phyloP scores from a whole-genome alignment of 2,113 vertebrate species.

The Lepus timidus region DNA sequence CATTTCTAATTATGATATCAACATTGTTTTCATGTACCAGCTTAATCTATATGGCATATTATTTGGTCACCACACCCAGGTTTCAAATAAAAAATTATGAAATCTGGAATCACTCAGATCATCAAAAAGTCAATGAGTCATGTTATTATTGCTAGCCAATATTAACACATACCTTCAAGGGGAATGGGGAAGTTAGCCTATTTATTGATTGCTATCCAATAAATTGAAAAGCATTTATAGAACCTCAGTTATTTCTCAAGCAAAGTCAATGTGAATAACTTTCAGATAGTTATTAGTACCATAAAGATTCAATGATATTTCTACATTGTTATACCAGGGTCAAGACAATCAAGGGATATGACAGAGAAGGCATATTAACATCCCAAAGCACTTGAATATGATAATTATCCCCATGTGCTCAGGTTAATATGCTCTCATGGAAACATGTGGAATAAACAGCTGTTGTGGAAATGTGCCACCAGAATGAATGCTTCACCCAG shows the following conservation, averaged over 20 bases:
- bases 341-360: not conserved
- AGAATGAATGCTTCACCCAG: slow-evolving; percentile 46
- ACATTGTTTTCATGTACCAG: not conserved
- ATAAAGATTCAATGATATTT: not conserved
- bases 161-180: not conserved
- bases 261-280: not conserved
- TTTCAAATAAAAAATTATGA: not conserved
- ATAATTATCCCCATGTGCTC: slow-evolving; percentile 33
- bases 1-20: not conserved
- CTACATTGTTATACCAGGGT: not conserved
- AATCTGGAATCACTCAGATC: slow-evolving; percentile 9
- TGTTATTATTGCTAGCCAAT: not conserved
- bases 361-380: slow-evolving; percentile 3
- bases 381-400: slow-evolving; percentile 9
- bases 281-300: not conserved
- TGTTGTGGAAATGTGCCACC: not conserved
- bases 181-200: not conserved
- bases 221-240: slow-evolving; percentile 14
- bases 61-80: not conserved
- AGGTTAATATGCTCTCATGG: slow-evolving; percentile 55
- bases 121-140: not conserved
- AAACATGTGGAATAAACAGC: slow-evolving; percentile 69
- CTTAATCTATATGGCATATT: slow-evolving; percentile 3
- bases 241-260: slow-evolving; percentile 29
- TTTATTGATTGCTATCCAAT: not conserved